Base-by-base conservation (phyloP, 2,888 invertebrate genomes). In the Podabrus alpinus region DNA sequence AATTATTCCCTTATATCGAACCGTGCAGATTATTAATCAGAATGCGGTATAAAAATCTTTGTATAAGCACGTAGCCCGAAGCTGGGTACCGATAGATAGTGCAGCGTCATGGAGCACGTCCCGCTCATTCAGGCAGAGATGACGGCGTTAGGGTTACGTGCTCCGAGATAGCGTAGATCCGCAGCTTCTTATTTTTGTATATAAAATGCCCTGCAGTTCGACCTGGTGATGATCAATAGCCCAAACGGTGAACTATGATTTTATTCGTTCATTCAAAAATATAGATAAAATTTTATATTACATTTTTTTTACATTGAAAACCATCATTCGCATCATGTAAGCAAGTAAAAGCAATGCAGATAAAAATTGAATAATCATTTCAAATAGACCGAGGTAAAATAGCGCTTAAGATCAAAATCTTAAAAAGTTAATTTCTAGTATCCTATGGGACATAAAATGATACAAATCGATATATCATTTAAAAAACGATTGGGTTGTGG, bases 111-210 rank as follows among this genome's bases (percentile, higher is more conserved):
- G 71, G 71, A 71, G 76, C 78, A 78, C 78, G 78, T 78, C 69
- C 74, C 74, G 76, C 76, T 78, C 78, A 76, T 78, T 78, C 76
- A 74, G 70, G 72, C 74, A 70, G 74, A 76, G 78, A 78, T 78
- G 78, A 76, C 78, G 78, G 76, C 68, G 76, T 76, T 74, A 74
- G 72, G 74, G 76, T 78, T 76, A 78, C 78, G 78, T 78, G 78
- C 74, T 69, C 71, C 66, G 73, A 78, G 78, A 78, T 78, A 78
- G 72, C 74, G 69, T 69, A 71, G 74, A 75, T 74, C 74, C 74
- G 76, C 72, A 74, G 76, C 69, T 78, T 78, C 78, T 78, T 78
- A 78, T 76, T 78, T 76, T 71, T 78, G 78, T 76, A 72, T 78
- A 74, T 76, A 76, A 76, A 78, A 76, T 74, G 71, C 76, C 70